Base-by-base conservation (phyloP, 2,888 invertebrate genomes). In the Ectemnius cavifrons region DNA sequence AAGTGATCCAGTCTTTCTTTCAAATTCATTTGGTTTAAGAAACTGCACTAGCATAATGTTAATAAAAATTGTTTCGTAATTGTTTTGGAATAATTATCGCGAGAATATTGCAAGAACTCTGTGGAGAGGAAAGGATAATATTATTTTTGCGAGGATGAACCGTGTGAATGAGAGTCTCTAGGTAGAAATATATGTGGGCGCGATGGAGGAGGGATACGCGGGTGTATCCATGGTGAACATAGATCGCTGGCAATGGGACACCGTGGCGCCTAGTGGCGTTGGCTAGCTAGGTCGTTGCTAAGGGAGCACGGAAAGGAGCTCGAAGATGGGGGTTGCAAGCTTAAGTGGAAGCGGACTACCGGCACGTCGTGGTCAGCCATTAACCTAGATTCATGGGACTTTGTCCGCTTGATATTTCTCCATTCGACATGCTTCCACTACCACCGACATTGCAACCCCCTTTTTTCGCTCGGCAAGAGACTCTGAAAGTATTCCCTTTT, bases 281-380 rank as follows among this genome's bases (percentile, higher is more conserved):
- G 71, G 69, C 68, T 63, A 77, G 78, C 57, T 73, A 81, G 82
- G 80, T 73, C 80, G 86, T 84, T 82, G 82, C 83, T 77, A 84
- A 71, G 86, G 82, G 79, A 77, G 65, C 56, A 28, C 47, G 11
- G 14, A 61, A 16, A 75, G 62, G 46, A 37, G 71, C 16, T 46
- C 47, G 56, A 23, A 6, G 67, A 14, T 18, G 37, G 59, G 77
- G 79, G 73, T 69, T 82, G 68, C 73, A 71, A 58, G 46, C 67
- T n/a, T 71, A 81, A 83, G 73, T 69, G 52, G 72, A 70, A 57
- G 46, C 72, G 71, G 64, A 65, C 60, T 75, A 67, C 16, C 62
- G 68, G 47, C 71, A 70, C 70, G 67, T 62, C 61, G 69, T 73
- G 70, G 79, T 67, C 70, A 64, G 61, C 64, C 76, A 83, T 83